phyloP scores from a whole-genome alignment of 2,888 invertebrate genomes.

The Tipula helvola region DNA sequence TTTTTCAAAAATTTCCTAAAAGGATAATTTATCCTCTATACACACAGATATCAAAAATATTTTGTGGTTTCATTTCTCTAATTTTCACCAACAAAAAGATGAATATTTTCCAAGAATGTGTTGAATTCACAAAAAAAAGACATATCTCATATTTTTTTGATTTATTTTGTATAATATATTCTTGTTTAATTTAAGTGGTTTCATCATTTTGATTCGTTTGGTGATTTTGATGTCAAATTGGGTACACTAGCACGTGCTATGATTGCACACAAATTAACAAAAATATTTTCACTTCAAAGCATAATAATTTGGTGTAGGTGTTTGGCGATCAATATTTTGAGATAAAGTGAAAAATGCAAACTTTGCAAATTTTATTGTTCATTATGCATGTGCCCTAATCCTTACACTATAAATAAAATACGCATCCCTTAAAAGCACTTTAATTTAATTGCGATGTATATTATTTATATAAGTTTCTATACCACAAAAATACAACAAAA shows the following conservation, averaged over 20 bases:
- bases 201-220: neutral
- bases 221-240: neutral
- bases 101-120: neutral
- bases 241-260: too few relatives aligned
- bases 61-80: neutral
- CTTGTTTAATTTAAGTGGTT: neutral
- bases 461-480: neutral
- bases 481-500: neutral
- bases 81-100: neutral
- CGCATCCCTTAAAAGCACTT: neutral
- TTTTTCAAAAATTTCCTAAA: neutral
- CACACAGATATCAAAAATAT: neutral
- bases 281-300: too few relatives aligned
- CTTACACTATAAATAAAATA: neutral
- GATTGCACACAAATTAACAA: too few relatives aligned
- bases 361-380: neutral
- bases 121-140: neutral
- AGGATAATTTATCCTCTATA: neutral
- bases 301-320: too few relatives aligned
- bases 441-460: neutral
- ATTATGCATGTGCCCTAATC: neutral
- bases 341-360: too few relatives aligned
- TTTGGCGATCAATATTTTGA: too few relatives aligned
- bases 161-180: neutral
- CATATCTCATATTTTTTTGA: neutral